Base-by-base conservation (phyloP, 2,888 invertebrate genomes). In the Thereva nobilitata region DNA sequence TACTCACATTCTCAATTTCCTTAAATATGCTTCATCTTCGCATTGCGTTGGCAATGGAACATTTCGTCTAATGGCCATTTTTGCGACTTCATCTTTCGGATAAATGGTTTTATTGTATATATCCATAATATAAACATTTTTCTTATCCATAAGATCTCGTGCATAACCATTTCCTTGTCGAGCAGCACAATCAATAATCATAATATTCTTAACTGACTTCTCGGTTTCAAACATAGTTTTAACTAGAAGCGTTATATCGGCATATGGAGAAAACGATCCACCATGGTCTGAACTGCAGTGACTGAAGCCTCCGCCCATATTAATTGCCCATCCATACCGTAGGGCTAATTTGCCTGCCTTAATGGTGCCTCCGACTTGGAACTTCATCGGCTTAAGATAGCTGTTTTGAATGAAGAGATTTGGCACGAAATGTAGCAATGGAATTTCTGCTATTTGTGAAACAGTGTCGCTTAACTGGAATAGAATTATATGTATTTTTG, bases 121-220 rank as follows among this genome's bases (percentile, higher is more conserved):
- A 76, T 93, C 93, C 83, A 93, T 82, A 70, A 93, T 92, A 76
- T 90, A 92, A 38, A 93, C 88, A 72, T 86, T 84, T 0, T 82
- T 79, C 50, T 87, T 85, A 54, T 84, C 84, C 68, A 87, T 83
- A 75, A 92, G 92, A 78, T 93, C 93, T 35, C 85, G 83, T 75
- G 89, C 87, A 78, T 92, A 89, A 0, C 93, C 93, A 79, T 93
- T 93, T 4, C 93, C 93, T 86, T 93, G 93, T 82, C 93, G 93
- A 7, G 93, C 93, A 81, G 93, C 92, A 76, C 93, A 82, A 79
- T 93, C 93, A 8, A 93, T 85, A 72, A 93, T 91, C 89, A 93
- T 89, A 4, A 87, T 85, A 59, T 83, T 89, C 79, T 87, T 85
- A 45, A 89, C 84, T 68, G 79, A 77, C 4, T 82, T 76, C 67